Base-by-base conservation (phyloP, 2,888 invertebrate genomes). In the Oegoconia quadripuncta region DNA sequence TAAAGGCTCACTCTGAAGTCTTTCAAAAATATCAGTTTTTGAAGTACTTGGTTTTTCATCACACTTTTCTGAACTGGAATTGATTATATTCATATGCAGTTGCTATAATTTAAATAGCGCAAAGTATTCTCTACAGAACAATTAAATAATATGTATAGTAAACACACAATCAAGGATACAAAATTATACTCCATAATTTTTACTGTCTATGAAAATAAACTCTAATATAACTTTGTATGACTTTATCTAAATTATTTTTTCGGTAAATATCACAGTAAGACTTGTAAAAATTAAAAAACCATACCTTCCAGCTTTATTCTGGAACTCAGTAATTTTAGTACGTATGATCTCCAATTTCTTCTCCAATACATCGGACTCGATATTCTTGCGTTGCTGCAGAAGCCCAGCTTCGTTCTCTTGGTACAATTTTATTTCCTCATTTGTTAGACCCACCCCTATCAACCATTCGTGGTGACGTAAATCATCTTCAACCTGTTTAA, bases 351-450 rank as follows among this genome's bases (percentile, higher is more conserved):
- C 65, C 33, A 86, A 51, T 52, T 74, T 75, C 14, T 51, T 46
- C 40, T 74, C 69, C 38, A 83, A 55, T n/a, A 64, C 55, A 23
- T 50, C 67, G 0, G 74, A 64, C 46, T 83, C 82, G 1, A 80
- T 65, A 42, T 76, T 78, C 11, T 59, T 69, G 1, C 61, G 64
- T 23, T 69, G 63, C 20, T 73, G 66, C 12, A 75, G 44, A 9
- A 60, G 47, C 1, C 84, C 86, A 15, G 74, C 73, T 59, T 88
- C 77, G 52, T 79, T 78, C 34, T 88, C 88, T 27, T 74, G 64
- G 34, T 84, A 84, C n/a, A 90, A 46, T 50, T 83, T 72, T 13
- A 89, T 76, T 64, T 90, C 90, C 3, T 88, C 81, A 33, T 71
- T 61, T 3, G 79, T 71, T 3, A 90, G 62, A 20, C 88, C 89